Conservation (phyloP, 2,888 invertebrate genomes). For the Caenorhabditis japonica region DNA sequence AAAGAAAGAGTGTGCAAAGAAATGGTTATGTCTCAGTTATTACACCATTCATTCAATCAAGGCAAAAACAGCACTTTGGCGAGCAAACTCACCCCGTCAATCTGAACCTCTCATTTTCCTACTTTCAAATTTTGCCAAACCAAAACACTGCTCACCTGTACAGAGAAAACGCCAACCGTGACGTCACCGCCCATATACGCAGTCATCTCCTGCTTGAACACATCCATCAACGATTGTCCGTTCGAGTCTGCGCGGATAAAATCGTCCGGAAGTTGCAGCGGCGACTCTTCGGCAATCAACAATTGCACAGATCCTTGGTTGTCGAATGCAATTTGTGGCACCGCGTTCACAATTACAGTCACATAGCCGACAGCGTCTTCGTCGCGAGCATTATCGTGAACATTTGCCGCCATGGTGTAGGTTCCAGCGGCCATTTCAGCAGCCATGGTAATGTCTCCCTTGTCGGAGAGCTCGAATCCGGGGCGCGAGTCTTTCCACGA, state of each 20-base stretch:
- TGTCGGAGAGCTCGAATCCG: slow-evolving; percentile 82
- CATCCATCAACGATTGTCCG: slow-evolving; percentile 60
- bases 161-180: slow-evolving; percentile 95
- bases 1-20: too few species aligned
- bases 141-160: slow-evolving; percentile 82
- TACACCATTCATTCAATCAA: too few species aligned
- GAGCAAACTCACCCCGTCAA: slow-evolving; percentile 45
- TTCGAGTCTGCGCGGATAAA: slow-evolving; percentile 63
- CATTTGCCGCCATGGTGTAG: slow-evolving; percentile 80
- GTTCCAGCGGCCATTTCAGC: slow-evolving; percentile 90
- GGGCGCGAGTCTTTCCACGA: slow-evolving; percentile 84
- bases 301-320: slow-evolving; percentile 69
- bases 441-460: slow-evolving; percentile 86
- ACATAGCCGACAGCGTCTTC: slow-evolving; percentile 97
- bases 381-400: slow-evolving; percentile 85
- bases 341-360: slow-evolving; percentile 91
- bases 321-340: slow-evolving; percentile 83
- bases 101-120: slow-evolving; percentile 10
- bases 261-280: slow-evolving; percentile 62
- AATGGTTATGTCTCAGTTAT: too few species aligned
- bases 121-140: not conserved
- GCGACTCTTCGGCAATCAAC: slow-evolving; percentile 63
- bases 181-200: slow-evolving; percentile 82
- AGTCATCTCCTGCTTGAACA: slow-evolving; percentile 82
- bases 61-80: slow-evolving; percentile 43